Evolutionary conservation across 2,888 invertebrate genomes (phyloP), one percentile per base, ranked within the genome.

Genomic region (Platypus cylindrus): DNA sequence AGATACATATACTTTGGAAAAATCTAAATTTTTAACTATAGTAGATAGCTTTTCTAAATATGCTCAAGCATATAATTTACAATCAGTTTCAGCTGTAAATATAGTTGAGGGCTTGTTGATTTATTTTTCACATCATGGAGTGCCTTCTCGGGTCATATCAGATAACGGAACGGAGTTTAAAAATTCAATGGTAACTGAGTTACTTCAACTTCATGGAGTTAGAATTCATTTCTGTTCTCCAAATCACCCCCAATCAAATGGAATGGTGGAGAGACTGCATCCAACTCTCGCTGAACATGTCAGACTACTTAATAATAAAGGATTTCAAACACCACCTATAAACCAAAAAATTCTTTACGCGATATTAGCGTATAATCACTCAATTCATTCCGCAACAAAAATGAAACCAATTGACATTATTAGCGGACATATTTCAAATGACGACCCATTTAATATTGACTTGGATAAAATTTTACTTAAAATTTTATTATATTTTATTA

Each of bases 151-250:
- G 40, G 41, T 45, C 7, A 41, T 45, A 22, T 32, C 32, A 11
- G 46, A 47, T 22, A 43, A 43, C 17, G 45, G 43, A 9, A 38
- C 32, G 5, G 45, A 45, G 36, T 45, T 48, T 11, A 46, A 47
- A 38, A 43, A 43, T 34, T 36, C 29, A 2, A 23, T 39, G 7
- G 14, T 48, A 25, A 27, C 34, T 3, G 38, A 44, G 38, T 23
- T 48, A n/a, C 23, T 45, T 24, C 16, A 34, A 31, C 22, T 41
- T 8, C 45, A 47, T 20, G 43, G 46, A 37, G 40, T 48, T 9
- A 34, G 44, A 24, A 32, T 39, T n/a, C 43, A 45, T 39, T 44
- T 43, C 32, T 33, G 12, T 8, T 37, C 32, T 4, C 29, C 40
- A 7, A 24, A 45, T 11, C 41, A 42, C 24, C 44, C 41, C 8